A percentile compares a stretch with the other conserved stretches of the same genome.
Conservation (phyloP, 2,797 vertebrate genomes). For the Limosa lapponica region DNA sequence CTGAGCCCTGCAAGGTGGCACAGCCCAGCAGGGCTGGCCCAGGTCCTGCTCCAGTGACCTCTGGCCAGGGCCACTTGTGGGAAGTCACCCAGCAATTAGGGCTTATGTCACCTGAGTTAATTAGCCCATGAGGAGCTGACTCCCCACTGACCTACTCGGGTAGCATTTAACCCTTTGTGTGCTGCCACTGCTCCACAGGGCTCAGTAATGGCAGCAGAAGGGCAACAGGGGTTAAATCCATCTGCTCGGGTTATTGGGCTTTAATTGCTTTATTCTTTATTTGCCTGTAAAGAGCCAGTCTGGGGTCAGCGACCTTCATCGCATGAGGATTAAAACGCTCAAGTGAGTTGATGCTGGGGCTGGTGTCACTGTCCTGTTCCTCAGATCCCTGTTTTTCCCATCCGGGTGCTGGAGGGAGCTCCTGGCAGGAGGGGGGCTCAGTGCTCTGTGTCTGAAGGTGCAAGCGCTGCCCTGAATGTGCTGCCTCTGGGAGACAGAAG, state of each 20-base stretch:
- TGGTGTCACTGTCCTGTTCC: background rate
- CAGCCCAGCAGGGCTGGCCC: accelerated
- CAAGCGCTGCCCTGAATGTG: accelerated
- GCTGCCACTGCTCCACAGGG: background rate
- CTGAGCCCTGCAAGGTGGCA: accelerated
- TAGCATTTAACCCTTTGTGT: background rate
- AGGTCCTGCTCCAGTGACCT: background rate
- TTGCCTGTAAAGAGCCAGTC: background rate
- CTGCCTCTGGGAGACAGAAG: background rate
- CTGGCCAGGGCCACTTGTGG: too few species aligned
- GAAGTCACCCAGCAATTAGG: background rate
- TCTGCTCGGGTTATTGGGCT: accelerated
- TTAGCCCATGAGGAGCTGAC: background rate
- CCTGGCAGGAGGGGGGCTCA: accelerated
- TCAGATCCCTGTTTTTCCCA: background rate
- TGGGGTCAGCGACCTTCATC: background rate
- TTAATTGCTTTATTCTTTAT: background rate
- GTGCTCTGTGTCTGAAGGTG: too few species aligned
- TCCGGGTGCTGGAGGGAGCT: background rate
- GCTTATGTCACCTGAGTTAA: background rate
- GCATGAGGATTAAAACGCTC: background rate
- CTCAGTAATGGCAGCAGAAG: background rate
- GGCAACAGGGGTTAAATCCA: background rate
- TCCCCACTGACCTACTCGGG: background rate
- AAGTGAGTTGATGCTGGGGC: background rate